Evolutionary conservation across 2,888 invertebrate species (phyloP).

Genomic region (Rhopalosiphum nymphaeae): DNA sequence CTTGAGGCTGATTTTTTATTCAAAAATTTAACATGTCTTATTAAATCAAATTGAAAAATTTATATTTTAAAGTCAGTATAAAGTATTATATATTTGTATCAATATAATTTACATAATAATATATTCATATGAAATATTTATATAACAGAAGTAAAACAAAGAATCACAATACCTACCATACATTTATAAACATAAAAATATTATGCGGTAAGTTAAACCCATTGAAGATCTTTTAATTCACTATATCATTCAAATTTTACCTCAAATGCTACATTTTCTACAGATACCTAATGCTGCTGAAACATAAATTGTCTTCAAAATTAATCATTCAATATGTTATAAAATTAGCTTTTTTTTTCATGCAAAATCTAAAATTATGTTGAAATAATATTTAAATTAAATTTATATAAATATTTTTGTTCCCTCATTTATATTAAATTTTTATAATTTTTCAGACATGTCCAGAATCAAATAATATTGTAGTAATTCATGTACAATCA

Average conservation of each 20-base stretch:
- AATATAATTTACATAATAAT: not conserved
- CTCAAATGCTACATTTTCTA: not conserved
- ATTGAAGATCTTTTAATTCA: not conserved
- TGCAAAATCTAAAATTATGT: not conserved
- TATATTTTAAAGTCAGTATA: not conserved
- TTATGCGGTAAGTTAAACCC: not conserved
- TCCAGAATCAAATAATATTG: conserved; percentile 74
- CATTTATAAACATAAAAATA: not conserved
- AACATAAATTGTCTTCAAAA: not conserved
- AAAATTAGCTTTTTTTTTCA: not conserved
- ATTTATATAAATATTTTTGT: not conserved
- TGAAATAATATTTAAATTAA: not conserved
- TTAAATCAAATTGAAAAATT: not conserved
- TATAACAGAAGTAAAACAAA: conserved; percentile 7
- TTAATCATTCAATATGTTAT: not conserved
- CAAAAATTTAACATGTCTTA: not conserved
- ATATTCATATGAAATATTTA: not conserved
- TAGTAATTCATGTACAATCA: conserved; percentile 75
- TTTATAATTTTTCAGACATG: conserved; percentile 52
- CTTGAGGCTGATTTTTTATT: not conserved
- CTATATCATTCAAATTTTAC: not conserved
- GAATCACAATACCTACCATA: not conserved
- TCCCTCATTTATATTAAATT: not conserved
- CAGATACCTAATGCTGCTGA: not conserved
- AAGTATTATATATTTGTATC: not conserved